These are phyloP conservation scores for Athripsodes cinereus DNA, from an alignment of 2,888 invertebrate genomes.

Conservation along the genomic window DNA sequence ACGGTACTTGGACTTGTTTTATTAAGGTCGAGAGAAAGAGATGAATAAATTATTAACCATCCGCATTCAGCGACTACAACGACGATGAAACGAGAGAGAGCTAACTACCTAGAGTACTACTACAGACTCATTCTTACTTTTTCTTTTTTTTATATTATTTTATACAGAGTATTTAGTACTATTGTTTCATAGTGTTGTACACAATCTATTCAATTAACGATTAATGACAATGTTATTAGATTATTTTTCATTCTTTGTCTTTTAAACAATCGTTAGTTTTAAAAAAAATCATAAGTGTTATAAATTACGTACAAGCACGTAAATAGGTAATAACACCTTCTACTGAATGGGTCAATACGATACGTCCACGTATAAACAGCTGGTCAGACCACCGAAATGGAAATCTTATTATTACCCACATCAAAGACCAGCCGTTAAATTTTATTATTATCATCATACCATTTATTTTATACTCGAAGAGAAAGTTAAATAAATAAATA, in stretches of 20 bases:
- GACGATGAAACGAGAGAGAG: background rate
- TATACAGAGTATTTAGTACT: background rate
- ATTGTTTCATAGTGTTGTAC: background rate
- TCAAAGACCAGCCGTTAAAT: background rate
- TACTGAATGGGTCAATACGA: too few species aligned
- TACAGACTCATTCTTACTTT: background rate
- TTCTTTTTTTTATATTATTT: background rate
- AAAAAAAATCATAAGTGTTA: background rate
- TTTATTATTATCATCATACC: background rate
- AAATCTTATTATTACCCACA: too few species aligned
- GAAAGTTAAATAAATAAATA: background rate
- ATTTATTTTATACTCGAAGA: background rate
- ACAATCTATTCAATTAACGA: background rate
- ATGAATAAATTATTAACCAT: background rate
- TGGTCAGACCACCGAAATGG: background rate
- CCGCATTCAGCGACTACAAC: background rate
- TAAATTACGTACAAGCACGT: background rate
- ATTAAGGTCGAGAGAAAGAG: constrained; percentile 14
- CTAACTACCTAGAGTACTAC: too few species aligned
- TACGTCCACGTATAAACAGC: too few species aligned
- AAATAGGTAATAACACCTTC: too few species aligned
- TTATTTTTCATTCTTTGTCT: background rate
- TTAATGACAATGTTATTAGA: too few species aligned
- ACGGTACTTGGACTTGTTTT: constrained; percentile 16
- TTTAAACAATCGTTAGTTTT: background rate